Conservation (phyloP, 2,113 vertebrate genomes). For the Apteryx mantelli region DNA sequence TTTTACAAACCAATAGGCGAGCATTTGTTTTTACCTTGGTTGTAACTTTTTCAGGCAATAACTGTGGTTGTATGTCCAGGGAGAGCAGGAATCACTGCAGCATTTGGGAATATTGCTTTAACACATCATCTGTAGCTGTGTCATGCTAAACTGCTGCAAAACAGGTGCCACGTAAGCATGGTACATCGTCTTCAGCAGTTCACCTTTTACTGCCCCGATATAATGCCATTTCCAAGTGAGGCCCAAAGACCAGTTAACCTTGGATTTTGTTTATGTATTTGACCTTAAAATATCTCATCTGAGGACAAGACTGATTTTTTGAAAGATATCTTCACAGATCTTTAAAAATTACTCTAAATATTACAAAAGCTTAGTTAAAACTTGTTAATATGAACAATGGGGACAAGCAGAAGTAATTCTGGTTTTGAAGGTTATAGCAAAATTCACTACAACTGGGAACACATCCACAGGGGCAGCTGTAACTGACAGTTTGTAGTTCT, state of each 20-base stretch:
- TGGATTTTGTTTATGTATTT: not conserved
- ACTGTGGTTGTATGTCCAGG: not conserved
- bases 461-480: not conserved
- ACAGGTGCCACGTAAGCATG: not conserved
- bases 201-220: not conserved
- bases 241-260: not conserved
- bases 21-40: not conserved
- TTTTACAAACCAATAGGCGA: not conserved
- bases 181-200: not conserved
- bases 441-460: not conserved
- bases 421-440: constrained; percentile 25
- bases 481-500: not conserved
- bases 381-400: constrained; percentile 28
- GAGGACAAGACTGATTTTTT: not conserved
- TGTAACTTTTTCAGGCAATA: not conserved
- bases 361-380: constrained; percentile 76
- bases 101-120: not conserved
- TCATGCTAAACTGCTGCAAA: not conserved
- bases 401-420: constrained; percentile 60
- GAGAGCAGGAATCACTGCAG: not conserved
- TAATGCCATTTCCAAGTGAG: not conserved
- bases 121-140: not conserved
- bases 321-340: constrained; percentile 26
- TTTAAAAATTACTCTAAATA: constrained; percentile 71
- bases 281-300: not conserved